phyloP scores from a whole-genome alignment of 1,140 invertebrate genomes.

The Drosophila auraria region DNA sequence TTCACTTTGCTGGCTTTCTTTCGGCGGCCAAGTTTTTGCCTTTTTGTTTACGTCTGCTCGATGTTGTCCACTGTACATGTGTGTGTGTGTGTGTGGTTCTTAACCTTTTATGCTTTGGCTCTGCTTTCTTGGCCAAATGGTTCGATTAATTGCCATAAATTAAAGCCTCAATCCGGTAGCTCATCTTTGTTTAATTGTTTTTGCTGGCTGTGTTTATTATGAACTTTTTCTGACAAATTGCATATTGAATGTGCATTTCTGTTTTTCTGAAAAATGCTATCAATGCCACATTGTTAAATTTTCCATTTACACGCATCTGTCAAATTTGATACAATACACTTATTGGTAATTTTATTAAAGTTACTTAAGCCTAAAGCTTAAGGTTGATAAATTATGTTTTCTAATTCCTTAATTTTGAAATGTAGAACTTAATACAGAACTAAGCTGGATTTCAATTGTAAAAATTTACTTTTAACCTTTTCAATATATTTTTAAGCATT shows the following conservation, averaged over 20 bases:
- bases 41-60: conserved; percentile 63
- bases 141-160: conserved; percentile 52
- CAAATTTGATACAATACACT: conserved; percentile 15
- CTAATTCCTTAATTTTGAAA: neutral
- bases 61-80: conserved; percentile 28
- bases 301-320: conserved; percentile 39
- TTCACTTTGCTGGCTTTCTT: conserved; percentile 41
- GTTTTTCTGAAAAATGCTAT: conserved; percentile 35
- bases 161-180: conserved; percentile 23
- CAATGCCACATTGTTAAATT: conserved; percentile 49
- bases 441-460: too few relatives aligned
- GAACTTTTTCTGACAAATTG: conserved; percentile 23
- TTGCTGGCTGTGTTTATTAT: conserved; percentile 27
- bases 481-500: neutral
- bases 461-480: neutral
- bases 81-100: conserved; percentile 16
- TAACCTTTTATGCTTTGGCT: conserved; percentile 14
- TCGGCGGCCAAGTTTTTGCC: conserved; percentile 25
- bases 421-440: too few relatives aligned
- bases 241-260: conserved; percentile 29
- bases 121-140: conserved; percentile 36
- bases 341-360: too few relatives aligned
- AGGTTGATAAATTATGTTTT: neutral
- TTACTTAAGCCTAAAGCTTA: too few relatives aligned
- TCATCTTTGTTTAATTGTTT: conserved; percentile 48